Conservation (phyloP, 2,797 vertebrate genomes). For the Manis javanica region DNA sequence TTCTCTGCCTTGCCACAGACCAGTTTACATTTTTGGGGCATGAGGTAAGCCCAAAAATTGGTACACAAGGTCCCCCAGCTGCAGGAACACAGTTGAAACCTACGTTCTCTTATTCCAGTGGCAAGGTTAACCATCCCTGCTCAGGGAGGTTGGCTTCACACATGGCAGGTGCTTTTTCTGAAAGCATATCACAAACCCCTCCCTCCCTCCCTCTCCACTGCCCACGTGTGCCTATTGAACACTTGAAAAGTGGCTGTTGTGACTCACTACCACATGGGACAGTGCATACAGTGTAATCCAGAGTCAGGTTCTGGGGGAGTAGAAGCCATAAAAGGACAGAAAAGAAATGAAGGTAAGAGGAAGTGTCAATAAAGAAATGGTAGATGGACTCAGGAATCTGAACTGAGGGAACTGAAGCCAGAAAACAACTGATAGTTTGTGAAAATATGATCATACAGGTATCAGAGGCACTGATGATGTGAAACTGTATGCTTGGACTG, state of each 20-base stretch:
- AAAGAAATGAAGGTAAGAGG: background rate
- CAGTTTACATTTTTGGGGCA: background rate
- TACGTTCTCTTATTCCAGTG: background rate
- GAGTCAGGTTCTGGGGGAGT: background rate
- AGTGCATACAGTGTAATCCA: accelerated
- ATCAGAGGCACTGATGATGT: background rate
- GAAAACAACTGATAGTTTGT: background rate
- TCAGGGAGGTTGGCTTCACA: too few relatives aligned
- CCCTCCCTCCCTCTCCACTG: background rate
- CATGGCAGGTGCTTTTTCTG: background rate
- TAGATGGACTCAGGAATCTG: background rate
- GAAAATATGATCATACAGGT: background rate
- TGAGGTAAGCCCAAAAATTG: background rate
- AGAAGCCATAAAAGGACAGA: background rate
- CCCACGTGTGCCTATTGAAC: background rate
- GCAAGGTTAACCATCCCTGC: background rate
- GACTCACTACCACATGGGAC: background rate
- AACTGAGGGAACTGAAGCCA: background rate
- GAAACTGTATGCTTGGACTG: background rate
- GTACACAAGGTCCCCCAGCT: background rate
- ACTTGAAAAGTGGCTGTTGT: background rate
- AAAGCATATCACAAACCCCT: background rate
- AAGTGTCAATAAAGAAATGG: background rate
- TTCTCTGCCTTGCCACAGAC: background rate
- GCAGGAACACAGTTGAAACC: background rate